Base-by-base conservation (phyloP, 2,888 invertebrate species). In the Ochlodes sylvanus region DNA sequence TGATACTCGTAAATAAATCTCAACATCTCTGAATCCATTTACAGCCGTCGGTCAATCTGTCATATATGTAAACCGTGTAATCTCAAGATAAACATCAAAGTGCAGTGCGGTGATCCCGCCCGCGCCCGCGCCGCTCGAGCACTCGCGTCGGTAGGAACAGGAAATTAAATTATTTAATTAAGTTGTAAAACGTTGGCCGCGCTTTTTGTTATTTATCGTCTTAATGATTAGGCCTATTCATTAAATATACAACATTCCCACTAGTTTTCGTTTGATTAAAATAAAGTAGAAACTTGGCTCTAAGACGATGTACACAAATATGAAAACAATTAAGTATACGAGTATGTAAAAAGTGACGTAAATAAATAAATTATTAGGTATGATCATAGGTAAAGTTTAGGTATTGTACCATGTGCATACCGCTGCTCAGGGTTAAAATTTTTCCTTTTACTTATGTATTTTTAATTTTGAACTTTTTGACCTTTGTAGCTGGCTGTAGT, bases 161-260 rank as follows among this genome's bases (percentile, higher is more conserved):
- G 55, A 64, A 56, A 63, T 63, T 63, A 41, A 52, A 50, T 63
- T 38, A 57, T 57, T 64, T 56, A 56, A 64, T 64, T 64, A 44
- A 57, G 57, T 57, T 57, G 38, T 56, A 64, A 57, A 57, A 47
- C 12, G 50, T 41, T 38, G 47, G 12, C 17, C 17, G 56, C 56
- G 47, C 27, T 47, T 64, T 54, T 54, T 32, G n/a, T 54, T 19
- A 50, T 50, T 50, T 19, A 50, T 50, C 10, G 19, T 50, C 19
- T 12, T 1, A 50, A 50, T 50, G 19, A 50, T 50, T 19, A 12
- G 47, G 17, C 19, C 50, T 50, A 50, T 50, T 50, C 50, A 50
- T 50, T 50, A 47, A 17, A 7, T 47, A 17, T 47, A 17, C 17
- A 47, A 47, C 15, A 2, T 47, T 47, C 7, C 2, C 6, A 17